A percentile compares a stretch with the other conserved stretches of the same genome.
Conservation (phyloP, 2,888 invertebrate species). For the Noctua janthe region DNA sequence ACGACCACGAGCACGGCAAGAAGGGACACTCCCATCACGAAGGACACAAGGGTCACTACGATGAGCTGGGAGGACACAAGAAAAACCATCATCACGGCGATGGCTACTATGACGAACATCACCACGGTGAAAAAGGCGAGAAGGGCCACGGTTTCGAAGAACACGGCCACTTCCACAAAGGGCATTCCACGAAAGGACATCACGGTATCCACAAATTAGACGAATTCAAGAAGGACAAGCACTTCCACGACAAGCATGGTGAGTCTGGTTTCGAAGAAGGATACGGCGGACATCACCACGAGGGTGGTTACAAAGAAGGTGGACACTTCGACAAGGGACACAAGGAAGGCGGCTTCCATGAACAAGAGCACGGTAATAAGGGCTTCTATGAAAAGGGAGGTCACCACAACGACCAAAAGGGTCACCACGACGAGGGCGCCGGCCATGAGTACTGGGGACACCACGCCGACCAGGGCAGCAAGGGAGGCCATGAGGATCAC, state of each 20-base stretch:
- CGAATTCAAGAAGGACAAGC: constrained; percentile 96
- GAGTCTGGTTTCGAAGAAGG: constrained; percentile 95
- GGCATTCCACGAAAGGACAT: constrained; percentile 95
- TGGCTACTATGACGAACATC: constrained; percentile 91
- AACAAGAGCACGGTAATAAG: constrained; percentile 94
- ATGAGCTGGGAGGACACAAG: constrained; percentile 91
- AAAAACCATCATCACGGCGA: constrained; percentile 92
- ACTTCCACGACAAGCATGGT: constrained; percentile 96
- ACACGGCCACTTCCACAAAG: constrained; percentile 94
- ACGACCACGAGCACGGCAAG: constrained; percentile 92
- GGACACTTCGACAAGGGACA: constrained; percentile 95
- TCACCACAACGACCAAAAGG: constrained; percentile 94
- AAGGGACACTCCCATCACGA: constrained; percentile 94
- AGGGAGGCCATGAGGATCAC: constrained; percentile 94
- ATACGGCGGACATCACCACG: constrained; percentile 94
- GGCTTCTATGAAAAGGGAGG: constrained; percentile 94
- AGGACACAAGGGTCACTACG: constrained; percentile 90
- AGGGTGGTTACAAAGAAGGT: constrained; percentile 94
- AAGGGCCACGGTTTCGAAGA: constrained; percentile 90
- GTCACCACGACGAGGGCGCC: constrained; percentile 94
- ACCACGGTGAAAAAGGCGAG: constrained; percentile 92
- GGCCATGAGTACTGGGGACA: constrained; percentile 94
- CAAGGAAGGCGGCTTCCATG: constrained; percentile 93
- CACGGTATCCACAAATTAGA: constrained; percentile 96
- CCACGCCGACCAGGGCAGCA: constrained; percentile 93